A percentile compares a stretch with the other conserved stretches of the same genome.
phyloP scores from a whole-genome alignment of 2,888 invertebrate species.

The Drosophila setosimentum region DNA sequence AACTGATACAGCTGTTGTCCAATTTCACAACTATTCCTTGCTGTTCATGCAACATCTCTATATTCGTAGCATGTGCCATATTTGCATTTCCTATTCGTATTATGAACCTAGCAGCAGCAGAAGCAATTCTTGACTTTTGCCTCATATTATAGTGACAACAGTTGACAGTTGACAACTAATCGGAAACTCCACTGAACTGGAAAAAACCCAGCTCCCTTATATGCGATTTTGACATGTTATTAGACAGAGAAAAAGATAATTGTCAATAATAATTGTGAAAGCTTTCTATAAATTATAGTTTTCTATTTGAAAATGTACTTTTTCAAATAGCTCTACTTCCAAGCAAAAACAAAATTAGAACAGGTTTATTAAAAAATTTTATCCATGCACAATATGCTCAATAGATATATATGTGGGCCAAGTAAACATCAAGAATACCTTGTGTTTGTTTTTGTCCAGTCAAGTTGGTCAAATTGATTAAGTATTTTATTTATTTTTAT shows the following conservation, averaged over 20 bases:
- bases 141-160: slow-evolving; percentile 57
- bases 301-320: background rate
- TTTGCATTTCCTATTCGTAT: slow-evolving; percentile 53
- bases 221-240: background rate
- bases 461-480: no score
- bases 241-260: background rate
- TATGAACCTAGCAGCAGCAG: slow-evolving; percentile 30
- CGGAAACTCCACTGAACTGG: background rate
- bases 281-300: background rate
- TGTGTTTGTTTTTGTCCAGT: no score
- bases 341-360: background rate
- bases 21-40: slow-evolving; percentile 23
- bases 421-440: background rate
- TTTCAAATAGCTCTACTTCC: no score
- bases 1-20: slow-evolving; percentile 22
- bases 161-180: slow-evolving; percentile 32
- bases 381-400: background rate
- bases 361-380: no score
- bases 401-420: background rate
- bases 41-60: background rate
- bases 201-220: background rate
- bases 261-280: background rate
- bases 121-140: slow-evolving; percentile 36
- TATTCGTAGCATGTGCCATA: slow-evolving; percentile 40
- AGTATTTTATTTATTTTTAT: background rate